Percentiles rank a stretch among this genome's conserved stretches.
Evolutionary conservation across 2,797 vertebrate species (phyloP).

Genomic region (Rousettus madagascariensis): DNA sequence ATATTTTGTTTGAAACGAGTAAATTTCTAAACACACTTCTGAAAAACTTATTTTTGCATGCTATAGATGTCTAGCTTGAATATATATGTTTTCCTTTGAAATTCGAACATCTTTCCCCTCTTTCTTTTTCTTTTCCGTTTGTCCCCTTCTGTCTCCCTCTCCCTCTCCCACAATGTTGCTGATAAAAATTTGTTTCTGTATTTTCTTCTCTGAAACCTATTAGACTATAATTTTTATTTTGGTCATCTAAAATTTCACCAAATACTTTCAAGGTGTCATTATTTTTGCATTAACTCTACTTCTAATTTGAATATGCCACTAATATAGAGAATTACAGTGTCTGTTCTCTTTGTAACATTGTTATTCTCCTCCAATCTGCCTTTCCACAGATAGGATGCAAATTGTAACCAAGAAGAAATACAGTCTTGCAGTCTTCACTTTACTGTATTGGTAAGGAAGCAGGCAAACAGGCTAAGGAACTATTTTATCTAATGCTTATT

Average conservation of each 20-base stretch:
- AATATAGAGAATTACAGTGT: background rate
- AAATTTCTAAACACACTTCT: background rate
- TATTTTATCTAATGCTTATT: background rate
- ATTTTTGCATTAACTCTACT: background rate
- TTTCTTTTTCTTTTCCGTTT: background rate
- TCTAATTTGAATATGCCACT: background rate
- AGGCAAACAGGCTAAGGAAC: background rate
- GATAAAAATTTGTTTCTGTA: background rate
- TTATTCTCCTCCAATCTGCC: background rate
- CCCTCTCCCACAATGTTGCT: background rate
- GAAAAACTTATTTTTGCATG: background rate
- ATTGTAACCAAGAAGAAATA: background rate
- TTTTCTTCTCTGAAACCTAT: background rate
- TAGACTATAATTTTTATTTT: background rate
- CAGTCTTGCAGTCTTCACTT: background rate
- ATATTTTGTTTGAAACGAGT: background rate
- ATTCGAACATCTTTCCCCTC: background rate
- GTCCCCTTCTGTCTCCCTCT: background rate
- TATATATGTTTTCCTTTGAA: background rate
- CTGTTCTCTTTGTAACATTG: background rate
- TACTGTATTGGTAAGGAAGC: too few species aligned
- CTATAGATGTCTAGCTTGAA: background rate
- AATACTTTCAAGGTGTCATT: background rate
- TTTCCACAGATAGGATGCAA: background rate
- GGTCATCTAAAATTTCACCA: background rate